Evolutionary conservation across 2,888 invertebrate genomes (phyloP), one percentile per base, ranked within the genome.

Genomic region (Agonopterix arenella): DNA sequence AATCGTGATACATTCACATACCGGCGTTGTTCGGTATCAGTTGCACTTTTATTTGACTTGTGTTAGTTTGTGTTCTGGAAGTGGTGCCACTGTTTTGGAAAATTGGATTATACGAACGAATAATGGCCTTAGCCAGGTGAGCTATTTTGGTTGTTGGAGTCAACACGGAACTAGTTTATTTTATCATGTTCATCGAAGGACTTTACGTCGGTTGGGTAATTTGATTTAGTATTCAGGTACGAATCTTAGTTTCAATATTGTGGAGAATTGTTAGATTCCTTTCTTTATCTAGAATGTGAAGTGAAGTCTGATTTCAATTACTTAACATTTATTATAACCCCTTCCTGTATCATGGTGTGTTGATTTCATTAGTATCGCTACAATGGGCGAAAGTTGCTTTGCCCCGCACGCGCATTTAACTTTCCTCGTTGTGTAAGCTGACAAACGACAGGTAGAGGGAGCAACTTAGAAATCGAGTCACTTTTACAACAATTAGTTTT

Each of bases 61-160:
- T 73, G 73, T 71, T 80, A 77, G 69, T 77, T 82, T 77, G 84
- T 84, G 85, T 75, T 70, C 67, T 73, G 75, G 62, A 77, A 84
- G 83, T 84, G 80, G 75, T 84, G 80, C 74, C 71, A 73, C 69
- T 70, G 72, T 70, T 74, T 80, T 80, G 83, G 82, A 84, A 85
- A 85, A 84, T 88, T 88, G 89, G 89, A 89, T 89, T 88, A 79
- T 84, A 84, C 85, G 80, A 84, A 80, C 77, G 82, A 80, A 88
- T 84, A 80, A 89, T 89, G 89, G 89, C 89, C 84, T 88, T 89
- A 89, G 89, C 89, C 82, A 89, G 89, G 89, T 89, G 80, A 88
- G 89, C 80, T 89, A 88, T 89, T 88, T 86, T 81, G 73, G 85
- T 84, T 85, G 84, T 80, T 86, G 80, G 75, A 84, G 84, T 84